These are phyloP conservation scores for Myioborus melanocephalus DNA, from an alignment of 2,797 vertebrate genomes.

Conservation along the genomic window DNA sequence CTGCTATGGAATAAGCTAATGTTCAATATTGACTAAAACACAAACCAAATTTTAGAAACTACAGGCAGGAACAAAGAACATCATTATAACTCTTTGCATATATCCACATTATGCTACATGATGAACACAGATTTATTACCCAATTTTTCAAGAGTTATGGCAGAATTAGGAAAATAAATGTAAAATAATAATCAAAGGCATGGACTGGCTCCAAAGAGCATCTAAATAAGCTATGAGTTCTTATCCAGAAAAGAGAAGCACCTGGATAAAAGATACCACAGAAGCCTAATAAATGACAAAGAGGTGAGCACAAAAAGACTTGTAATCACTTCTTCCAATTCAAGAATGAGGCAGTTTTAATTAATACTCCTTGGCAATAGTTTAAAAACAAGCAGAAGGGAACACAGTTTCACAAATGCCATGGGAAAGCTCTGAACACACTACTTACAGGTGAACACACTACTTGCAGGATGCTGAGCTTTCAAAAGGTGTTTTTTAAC, in stretches of 20 bases:
- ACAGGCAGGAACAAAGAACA: background rate
- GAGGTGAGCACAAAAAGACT: background rate
- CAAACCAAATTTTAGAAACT: background rate
- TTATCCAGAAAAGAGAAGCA: background rate
- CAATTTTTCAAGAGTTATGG: background rate
- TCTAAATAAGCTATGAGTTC: background rate
- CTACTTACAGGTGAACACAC: background rate
- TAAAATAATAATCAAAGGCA: background rate
- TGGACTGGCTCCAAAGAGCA: background rate
- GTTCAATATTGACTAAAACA: background rate
- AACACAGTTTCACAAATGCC: background rate
- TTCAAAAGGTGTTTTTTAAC: background rate
- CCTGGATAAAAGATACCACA: background rate
- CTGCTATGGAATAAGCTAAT: background rate
- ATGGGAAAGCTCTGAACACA: background rate
- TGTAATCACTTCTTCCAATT: background rate
- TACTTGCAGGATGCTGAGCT: background rate
- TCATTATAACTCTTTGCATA: background rate
- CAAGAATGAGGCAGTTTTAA: background rate
- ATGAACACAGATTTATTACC: background rate
- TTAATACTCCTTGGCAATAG: background rate
- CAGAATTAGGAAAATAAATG: background rate
- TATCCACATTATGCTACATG: rapidly evolving
- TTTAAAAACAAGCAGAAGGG: background rate
- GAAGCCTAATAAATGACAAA: background rate